phyloP scores from a whole-genome alignment of 2,113 vertebrate genomes.

The Garra rufa region DNA sequence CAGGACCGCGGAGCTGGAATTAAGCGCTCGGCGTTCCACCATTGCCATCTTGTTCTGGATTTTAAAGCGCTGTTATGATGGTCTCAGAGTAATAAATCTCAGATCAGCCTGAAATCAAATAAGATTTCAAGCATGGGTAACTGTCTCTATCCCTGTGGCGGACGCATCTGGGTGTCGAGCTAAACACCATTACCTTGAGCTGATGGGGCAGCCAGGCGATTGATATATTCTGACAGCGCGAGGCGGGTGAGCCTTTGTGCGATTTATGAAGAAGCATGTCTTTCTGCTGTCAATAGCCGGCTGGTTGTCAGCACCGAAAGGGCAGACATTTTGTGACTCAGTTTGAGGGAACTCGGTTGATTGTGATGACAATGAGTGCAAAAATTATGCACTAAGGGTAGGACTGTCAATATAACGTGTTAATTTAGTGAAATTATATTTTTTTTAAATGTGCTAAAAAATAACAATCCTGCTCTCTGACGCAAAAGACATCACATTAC shows the following conservation, averaged over 20 bases:
- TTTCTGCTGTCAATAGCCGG: constrained; percentile 68
- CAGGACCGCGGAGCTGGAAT: background rate
- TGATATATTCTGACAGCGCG: constrained; percentile 74
- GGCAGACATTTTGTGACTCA: constrained; percentile 56
- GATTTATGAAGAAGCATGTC: constrained; percentile 74
- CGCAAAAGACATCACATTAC: background rate
- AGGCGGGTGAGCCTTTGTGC: constrained; percentile 59
- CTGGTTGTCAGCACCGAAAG: constrained; percentile 61
- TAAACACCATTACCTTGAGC: constrained; percentile 66
- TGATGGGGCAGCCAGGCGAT: constrained; percentile 69
- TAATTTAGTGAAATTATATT: background rate
- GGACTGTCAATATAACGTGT: background rate
- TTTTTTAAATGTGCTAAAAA: background rate
- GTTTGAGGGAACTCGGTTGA: constrained; percentile 37
- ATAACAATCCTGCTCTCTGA: background rate
- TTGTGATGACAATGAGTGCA: constrained; percentile 9
- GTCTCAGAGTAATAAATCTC: constrained; percentile 66
- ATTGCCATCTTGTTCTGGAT: constrained; percentile 61
- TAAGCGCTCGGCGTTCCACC: constrained; percentile 25
- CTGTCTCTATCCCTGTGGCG: constrained; percentile 61
- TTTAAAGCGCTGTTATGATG: constrained; percentile 51
- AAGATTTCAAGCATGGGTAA: constrained; percentile 73
- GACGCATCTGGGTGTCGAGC: constrained; percentile 42
- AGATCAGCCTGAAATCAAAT: constrained; percentile 67
- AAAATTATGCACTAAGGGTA: background rate